These are phyloP conservation scores for Pangasius sanitwongsei DNA, from an alignment of 2,797 vertebrate species.

Conservation along the genomic window DNA sequence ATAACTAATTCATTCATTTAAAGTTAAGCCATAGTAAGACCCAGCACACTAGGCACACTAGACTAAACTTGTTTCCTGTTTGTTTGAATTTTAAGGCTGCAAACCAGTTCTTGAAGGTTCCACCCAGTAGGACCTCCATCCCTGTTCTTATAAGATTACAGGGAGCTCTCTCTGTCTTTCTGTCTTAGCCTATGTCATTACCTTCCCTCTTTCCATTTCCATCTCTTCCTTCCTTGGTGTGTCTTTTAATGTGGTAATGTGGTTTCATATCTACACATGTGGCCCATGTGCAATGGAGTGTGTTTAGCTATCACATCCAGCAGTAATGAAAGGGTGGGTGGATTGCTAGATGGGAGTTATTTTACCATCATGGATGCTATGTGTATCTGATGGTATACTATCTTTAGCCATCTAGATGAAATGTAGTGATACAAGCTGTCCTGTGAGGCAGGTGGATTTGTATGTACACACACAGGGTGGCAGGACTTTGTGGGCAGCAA, in stretches of 20 bases:
- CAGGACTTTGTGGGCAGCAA: neutral
- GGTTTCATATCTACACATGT: conserved; percentile 28
- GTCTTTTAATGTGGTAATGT: conserved; percentile 47
- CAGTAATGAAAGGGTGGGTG: conserved; percentile 31
- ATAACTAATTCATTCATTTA: neutral
- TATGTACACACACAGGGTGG: neutral
- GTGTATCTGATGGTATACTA: conserved; percentile 15
- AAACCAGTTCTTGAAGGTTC: neutral
- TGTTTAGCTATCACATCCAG: conserved; percentile 40
- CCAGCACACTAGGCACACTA: neutral
- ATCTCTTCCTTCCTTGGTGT: conserved; percentile 25
- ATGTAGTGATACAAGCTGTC: neutral
- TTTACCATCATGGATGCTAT: conserved; percentile 8
- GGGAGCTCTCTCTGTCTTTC: conserved; percentile 22
- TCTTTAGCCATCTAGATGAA: conserved; percentile 16
- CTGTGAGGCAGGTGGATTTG: conserved; percentile 3
- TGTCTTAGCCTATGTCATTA: conserved; percentile 46
- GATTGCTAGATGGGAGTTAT: conserved; percentile 25
- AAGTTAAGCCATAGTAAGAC: neutral
- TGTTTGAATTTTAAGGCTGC: neutral
- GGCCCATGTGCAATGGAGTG: conserved; percentile 39
- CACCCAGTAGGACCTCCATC: conserved; percentile 25
- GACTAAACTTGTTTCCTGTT: neutral
- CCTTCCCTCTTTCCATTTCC: conserved; percentile 26
- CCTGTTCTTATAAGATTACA: conserved; percentile 41